These are phyloP conservation scores for Araneus ventricosus DNA, from an alignment of 1,140 invertebrate genomes.

Conservation along the genomic window DNA sequence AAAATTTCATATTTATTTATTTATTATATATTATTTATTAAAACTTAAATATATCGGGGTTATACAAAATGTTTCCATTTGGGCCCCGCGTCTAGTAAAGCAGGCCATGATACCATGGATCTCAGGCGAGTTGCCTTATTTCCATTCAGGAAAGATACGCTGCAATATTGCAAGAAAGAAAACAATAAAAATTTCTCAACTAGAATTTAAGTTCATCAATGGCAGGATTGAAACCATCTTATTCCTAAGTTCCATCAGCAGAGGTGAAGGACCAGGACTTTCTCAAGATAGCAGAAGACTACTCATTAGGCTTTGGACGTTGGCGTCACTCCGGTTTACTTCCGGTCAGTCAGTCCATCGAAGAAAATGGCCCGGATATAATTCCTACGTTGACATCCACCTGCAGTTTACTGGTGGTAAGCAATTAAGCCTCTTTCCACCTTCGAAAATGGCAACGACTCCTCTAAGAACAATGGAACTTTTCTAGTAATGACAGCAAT, in stretches of 20 bases:
- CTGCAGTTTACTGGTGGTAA: neutral
- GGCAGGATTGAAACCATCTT: too few species aligned
- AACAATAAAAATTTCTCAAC: too few species aligned
- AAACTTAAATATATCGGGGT: too few species aligned
- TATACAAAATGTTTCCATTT: too few species aligned
- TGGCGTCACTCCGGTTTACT: neutral
- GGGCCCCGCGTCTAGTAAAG: too few species aligned
- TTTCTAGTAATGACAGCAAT: slow-evolving; percentile 4
- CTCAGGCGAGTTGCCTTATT: too few species aligned
- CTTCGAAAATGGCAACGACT: neutral
- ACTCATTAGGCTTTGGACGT: neutral
- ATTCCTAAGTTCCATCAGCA: neutral
- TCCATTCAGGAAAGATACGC: too few species aligned
- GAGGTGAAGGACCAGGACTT: neutral
- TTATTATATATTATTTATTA: too few species aligned
- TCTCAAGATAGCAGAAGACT: neutral
- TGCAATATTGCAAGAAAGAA: too few species aligned
- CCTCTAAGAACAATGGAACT: neutral
- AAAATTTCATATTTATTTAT: too few species aligned
- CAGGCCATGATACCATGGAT: too few species aligned
- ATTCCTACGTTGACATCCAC: neutral
- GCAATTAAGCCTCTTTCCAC: slow-evolving; percentile 1
- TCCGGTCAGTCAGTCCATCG: neutral
- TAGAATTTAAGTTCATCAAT: too few species aligned
- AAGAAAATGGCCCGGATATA: neutral